Conservation (phyloP, 2,888 invertebrate species). For the Elegia similella region DNA sequence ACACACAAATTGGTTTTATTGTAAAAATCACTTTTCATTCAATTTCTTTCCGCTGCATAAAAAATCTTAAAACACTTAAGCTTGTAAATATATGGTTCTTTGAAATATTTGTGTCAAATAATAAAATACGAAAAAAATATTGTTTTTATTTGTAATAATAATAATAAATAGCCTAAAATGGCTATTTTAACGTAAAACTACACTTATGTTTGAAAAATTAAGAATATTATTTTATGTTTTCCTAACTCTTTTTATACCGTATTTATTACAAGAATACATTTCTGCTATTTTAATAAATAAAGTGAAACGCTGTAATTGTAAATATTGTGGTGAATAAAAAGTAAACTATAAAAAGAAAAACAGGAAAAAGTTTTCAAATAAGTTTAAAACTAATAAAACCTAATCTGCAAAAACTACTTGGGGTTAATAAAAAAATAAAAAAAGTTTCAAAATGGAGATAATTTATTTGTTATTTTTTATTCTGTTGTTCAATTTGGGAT, state of each 20-base stretch:
- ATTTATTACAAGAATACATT: constrained; percentile 70
- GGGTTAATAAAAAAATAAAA: constrained; percentile 15
- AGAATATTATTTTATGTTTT: constrained; percentile 66
- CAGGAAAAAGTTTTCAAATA: no score
- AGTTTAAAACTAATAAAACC: no score
- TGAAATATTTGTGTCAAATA: no score
- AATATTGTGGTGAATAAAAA: constrained; percentile 34
- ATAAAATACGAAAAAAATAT: background rate
- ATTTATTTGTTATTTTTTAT: constrained; percentile 43
- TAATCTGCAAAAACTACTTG: no score
- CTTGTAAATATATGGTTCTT: no score
- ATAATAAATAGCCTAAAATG: background rate
- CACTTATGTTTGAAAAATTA: constrained; percentile 59
- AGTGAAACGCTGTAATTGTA: constrained; percentile 52
- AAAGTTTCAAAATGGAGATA: constrained; percentile 37
- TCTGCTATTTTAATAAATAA: constrained; percentile 63
- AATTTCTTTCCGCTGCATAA: background rate
- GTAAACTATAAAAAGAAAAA: background rate
- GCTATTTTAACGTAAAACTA: background rate
- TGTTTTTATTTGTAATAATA: no score
- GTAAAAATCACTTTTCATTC: no score
- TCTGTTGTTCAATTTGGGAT: constrained; percentile 50
- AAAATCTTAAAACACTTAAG: background rate
- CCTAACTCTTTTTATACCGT: constrained; percentile 63
- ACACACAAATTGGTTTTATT: no score